Evolutionary conservation across 2,888 invertebrate species (phyloP).

Genomic region (Apamea sordens): DNA sequence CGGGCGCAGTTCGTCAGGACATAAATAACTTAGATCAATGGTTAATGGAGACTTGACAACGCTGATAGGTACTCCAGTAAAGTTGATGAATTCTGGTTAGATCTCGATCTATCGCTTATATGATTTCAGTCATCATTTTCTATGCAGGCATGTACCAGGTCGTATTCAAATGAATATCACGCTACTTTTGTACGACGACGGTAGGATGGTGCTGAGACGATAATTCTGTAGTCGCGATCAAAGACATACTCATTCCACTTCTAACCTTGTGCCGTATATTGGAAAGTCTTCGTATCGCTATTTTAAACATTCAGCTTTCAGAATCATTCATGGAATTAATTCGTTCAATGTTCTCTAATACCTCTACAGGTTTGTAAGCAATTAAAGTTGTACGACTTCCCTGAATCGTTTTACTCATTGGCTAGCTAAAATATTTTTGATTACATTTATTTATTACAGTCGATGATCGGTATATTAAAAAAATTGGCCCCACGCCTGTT

Average conservation of each 20-base stretch:
- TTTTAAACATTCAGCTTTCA: neutral
- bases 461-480: neutral
- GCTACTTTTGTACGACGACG: neutral
- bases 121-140: neutral
- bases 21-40: neutral
- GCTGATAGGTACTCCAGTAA: neutral
- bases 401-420: neutral
- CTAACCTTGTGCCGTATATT: neutral
- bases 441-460: neutral
- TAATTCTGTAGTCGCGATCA: neutral
- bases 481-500: neutral
- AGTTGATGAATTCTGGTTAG: neutral
- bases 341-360: slow-evolving; percentile 1
- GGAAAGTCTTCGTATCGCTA: neutral
- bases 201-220: neutral
- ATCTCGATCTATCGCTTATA: neutral
- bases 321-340: neutral
- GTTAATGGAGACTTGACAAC: neutral
- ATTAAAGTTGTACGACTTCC: neutral
- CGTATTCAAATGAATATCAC: neutral
- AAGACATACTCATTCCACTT: neutral
- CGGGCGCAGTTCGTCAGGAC: neutral
- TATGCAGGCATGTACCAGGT: neutral
- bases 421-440: neutral
- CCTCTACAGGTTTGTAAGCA: neutral